A percentile compares a stretch with the other conserved stretches of the same genome.
Evolutionary conservation across 2,888 invertebrate species (phyloP).

Genomic region (Eilema griseolum): DNA sequence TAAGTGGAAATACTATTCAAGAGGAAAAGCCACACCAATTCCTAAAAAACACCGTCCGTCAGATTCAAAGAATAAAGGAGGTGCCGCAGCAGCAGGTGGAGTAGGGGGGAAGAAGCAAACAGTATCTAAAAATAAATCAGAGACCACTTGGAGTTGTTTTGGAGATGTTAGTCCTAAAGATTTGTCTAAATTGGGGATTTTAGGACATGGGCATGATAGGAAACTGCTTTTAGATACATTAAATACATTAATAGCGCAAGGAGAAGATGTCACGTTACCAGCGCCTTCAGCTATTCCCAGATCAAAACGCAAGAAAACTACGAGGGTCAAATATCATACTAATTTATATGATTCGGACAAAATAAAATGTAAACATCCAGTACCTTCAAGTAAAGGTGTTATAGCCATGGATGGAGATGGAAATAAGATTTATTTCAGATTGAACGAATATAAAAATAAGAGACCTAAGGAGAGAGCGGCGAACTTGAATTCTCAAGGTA

Average conservation of each 20-base stretch:
- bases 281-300: slow-evolving; percentile 59
- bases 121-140: slow-evolving; percentile 53
- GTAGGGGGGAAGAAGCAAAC: slow-evolving; percentile 51
- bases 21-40: slow-evolving; percentile 34
- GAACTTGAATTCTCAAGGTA: slow-evolving; percentile 65
- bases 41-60: slow-evolving; percentile 20
- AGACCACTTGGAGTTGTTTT: slow-evolving; percentile 77
- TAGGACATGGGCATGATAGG: slow-evolving; percentile 78
- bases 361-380: slow-evolving; percentile 67
- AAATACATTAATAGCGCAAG: slow-evolving; percentile 65
- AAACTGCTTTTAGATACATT: slow-evolving; percentile 67
- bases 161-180: slow-evolving; percentile 69
- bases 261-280: slow-evolving; percentile 71
- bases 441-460: slow-evolving; percentile 59
- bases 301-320: slow-evolving; percentile 23
- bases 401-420: slow-evolving; percentile 69
- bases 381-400: slow-evolving; percentile 73
- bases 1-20: slow-evolving; percentile 72
- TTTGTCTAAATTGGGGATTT: slow-evolving; percentile 76
- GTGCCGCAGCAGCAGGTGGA: slow-evolving; percentile 27
- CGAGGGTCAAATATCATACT: not conserved
- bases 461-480: slow-evolving; percentile 66
- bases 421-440: slow-evolving; percentile 71
- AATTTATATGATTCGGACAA: slow-evolving; percentile 44
- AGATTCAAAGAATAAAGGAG: not conserved